These are phyloP conservation scores for Nomada lathburiana DNA, from an alignment of 2,888 invertebrate species.

Conservation along the genomic window DNA sequence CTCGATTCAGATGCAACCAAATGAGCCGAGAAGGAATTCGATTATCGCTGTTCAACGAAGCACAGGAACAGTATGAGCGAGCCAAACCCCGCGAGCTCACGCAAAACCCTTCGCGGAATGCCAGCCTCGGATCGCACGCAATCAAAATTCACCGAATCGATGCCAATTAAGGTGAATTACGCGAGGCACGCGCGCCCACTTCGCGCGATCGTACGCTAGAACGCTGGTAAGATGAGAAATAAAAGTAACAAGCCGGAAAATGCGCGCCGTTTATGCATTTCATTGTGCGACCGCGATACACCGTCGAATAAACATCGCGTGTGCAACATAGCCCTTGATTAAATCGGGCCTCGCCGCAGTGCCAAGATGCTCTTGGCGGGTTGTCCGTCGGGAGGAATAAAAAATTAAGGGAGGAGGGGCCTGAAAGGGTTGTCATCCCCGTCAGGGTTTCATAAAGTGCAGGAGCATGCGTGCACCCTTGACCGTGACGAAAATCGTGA, in stretches of 20 bases:
- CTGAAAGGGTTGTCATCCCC: conserved; percentile 19
- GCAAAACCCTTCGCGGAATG: conserved; percentile 24
- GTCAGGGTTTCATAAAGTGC: conserved; percentile 36
- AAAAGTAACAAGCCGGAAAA: conserved; percentile 6
- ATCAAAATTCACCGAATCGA: conserved; percentile 44
- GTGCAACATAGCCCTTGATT: conserved; percentile 55
- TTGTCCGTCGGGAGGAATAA: background rate
- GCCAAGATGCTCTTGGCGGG: conserved; percentile 40
- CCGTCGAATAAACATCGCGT: conserved; percentile 48
- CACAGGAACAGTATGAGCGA: background rate
- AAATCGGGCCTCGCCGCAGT: conserved; percentile 41
- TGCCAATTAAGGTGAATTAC: conserved; percentile 35
- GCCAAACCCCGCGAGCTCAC: background rate
- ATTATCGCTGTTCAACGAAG: conserved; percentile 15
- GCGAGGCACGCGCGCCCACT: conserved; percentile 19
- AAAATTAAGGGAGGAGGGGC: background rate
- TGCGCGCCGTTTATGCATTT: conserved; percentile 43
- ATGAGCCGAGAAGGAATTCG: conserved; percentile 9
- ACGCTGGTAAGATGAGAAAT: background rate
- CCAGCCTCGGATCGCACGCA: conserved; percentile 22
- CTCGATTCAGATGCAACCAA: background rate
- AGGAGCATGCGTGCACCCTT: conserved; percentile 18
- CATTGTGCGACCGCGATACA: conserved; percentile 42
- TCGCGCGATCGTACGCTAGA: background rate
- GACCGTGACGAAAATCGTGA: conserved; percentile 12